Base-by-base conservation (phyloP, 2,888 invertebrate genomes). In the Cephus pulcher region DNA sequence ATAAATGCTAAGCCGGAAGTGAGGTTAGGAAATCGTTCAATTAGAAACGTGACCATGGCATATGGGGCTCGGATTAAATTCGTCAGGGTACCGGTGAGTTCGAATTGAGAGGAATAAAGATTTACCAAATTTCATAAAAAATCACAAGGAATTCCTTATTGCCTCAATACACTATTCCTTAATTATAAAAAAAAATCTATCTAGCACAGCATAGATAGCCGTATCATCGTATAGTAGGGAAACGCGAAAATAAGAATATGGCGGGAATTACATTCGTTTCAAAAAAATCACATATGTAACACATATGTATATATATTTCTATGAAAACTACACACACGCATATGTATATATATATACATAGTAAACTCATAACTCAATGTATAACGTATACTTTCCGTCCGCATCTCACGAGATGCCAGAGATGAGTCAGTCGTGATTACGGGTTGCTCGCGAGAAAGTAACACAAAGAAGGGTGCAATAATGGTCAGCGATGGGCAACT, bases 401-500 rank as follows among this genome's bases (percentile, higher is more conserved):
- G 56, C 71, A 34, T 32, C 32, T 71, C 71, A 71, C 71, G 12
- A 71, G 71, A 56, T 56, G 23, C 6, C 56, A 23, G 56, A 56
- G 56, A 56, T 9, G 23, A 56, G 23, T 56, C 56, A 56, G 56
- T 12, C 71, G 71, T 71, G 71, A 71, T 71, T 71, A 32, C 71
- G 12, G 71, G 71, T 34, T 12, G 30, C 71, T 71, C 32, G 71
- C 71, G 71, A 71, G 34, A 71, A 71, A 30, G 70, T 30, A 70
- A 71, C 71, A 30, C 32, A 71, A 33, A 71, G 71, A 71, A 15
- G 71, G 71, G 33, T 9, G 11, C 71, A 71, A 85, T 85, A 84
- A 85, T 83, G 85, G 79, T 85, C 84, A 82, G 80, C 81, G 84
- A 84, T 82, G 84, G 80, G 82, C 83, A 80, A 85, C 80, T 85